These are phyloP conservation scores for Trichopria drosophilae DNA, from an alignment of 2,888 invertebrate species.

Conservation along the genomic window DNA sequence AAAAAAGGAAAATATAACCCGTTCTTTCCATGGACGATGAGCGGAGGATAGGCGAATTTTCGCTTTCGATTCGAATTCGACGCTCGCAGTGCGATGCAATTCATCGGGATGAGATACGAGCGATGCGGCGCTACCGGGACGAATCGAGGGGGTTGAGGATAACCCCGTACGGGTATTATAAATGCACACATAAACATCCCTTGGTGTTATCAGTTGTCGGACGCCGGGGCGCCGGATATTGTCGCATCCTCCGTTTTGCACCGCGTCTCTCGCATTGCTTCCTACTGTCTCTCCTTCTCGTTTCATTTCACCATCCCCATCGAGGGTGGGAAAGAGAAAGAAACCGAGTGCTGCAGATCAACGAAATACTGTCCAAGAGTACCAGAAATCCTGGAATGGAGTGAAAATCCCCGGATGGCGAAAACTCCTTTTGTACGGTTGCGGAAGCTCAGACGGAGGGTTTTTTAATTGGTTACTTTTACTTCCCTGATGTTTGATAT, in stretches of 20 bases:
- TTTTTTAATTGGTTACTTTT: too few relatives aligned
- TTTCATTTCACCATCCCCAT: slow-evolving; percentile 1
- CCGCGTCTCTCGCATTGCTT: slow-evolving; percentile 38
- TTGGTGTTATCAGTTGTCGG: slow-evolving; percentile 59
- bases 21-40: not conserved
- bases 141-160: slow-evolving; percentile 47
- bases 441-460: too few relatives aligned
- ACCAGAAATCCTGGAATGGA: too few relatives aligned
- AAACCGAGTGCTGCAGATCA: not conserved
- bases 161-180: slow-evolving; percentile 50
- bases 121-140: slow-evolving; percentile 28
- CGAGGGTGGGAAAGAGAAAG: slow-evolving; percentile 2
- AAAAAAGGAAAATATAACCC: slow-evolving; percentile 21
- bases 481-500: too few relatives aligned
- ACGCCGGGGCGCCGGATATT: slow-evolving; percentile 60
- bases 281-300: slow-evolving; percentile 22
- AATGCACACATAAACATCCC: slow-evolving; percentile 58
- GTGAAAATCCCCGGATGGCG: too few relatives aligned
- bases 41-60: slow-evolving; percentile 11
- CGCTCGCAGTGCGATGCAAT: slow-evolving; percentile 14
- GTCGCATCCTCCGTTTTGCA: slow-evolving; percentile 57
- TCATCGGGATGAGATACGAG: slow-evolving; percentile 29
- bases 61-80: slow-evolving; percentile 22
- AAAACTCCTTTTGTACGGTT: too few relatives aligned
- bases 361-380: too few relatives aligned